Evolutionary conservation across 92 coral and sea anemone species (phyloP).

Genomic region (Epizoanthus stellaris): DNA sequence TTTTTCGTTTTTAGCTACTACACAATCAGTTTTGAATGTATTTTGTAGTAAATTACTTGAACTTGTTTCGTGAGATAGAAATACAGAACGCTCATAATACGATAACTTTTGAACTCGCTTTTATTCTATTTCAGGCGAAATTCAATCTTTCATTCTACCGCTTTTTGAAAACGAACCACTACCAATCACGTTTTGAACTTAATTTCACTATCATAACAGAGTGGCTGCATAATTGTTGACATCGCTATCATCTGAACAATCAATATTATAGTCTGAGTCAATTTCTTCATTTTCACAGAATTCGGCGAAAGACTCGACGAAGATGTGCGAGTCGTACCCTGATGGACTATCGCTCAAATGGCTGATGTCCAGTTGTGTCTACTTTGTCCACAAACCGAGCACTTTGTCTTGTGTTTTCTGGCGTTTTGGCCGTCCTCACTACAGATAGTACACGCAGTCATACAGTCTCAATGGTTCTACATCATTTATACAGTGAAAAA

Average conservation of each 20-base stretch:
- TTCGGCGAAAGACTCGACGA: conserved; percentile 16
- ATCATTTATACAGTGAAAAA: conserved; percentile 20
- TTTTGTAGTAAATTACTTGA: conserved; percentile 27
- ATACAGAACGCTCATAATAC: conserved; percentile 28
- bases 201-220: conserved; percentile 28
- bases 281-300: conserved; percentile 30
- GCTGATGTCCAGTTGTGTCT: too few relatives aligned
- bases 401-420: conserved; percentile 22
- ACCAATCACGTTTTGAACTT: conserved; percentile 18
- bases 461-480: conserved; percentile 34
- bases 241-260: conserved; percentile 29
- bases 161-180: conserved; percentile 36
- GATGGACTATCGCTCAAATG: conserved; percentile 29
- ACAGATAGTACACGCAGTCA: conserved; percentile 30
- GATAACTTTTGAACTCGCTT: conserved; percentile 31
- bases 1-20: conserved; percentile 18
- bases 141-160: conserved; percentile 35
- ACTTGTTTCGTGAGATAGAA: conserved; percentile 30
- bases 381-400: conserved; percentile 13
- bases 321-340: conserved; percentile 26
- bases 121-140: conserved; percentile 25
- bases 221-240: conserved; percentile 19
- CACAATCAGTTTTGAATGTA: conserved; percentile 29
- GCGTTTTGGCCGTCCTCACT: conserved; percentile 18
- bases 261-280: conserved; percentile 22